These are phyloP conservation scores for Xiphophorus maculatus DNA, from an alignment of 2,113 vertebrate genomes.

Conservation along the genomic window DNA sequence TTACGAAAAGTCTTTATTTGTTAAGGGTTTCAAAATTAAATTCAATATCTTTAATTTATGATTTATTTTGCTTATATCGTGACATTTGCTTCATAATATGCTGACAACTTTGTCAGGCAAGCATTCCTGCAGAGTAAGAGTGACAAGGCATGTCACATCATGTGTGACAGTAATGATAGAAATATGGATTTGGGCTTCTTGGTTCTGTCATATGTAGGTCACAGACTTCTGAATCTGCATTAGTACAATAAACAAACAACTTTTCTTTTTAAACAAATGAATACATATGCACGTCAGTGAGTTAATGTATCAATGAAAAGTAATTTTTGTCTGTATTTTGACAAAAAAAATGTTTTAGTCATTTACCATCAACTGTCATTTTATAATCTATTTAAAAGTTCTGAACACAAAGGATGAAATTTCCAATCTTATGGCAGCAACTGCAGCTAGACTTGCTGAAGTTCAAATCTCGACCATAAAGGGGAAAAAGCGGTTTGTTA, in stretches of 20 bases:
- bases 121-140: constrained; percentile 5
- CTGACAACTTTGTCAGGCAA: constrained; percentile 52
- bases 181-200: constrained; percentile 22
- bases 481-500: background rate
- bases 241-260: background rate
- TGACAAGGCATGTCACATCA: constrained; percentile 46
- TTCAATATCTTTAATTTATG: background rate
- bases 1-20: background rate
- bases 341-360: too few relatives aligned
- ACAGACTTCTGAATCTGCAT: background rate
- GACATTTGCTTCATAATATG: constrained; percentile 1
- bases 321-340: too few relatives aligned
- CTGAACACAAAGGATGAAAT: too few relatives aligned
- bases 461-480: too few relatives aligned
- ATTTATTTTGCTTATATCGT: background rate
- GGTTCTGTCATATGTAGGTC: constrained; percentile 38
- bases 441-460: background rate
- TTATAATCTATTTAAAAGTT: too few relatives aligned
- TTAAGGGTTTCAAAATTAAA: background rate
- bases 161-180: constrained; percentile 31
- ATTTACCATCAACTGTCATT: too few relatives aligned
- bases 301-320: background rate
- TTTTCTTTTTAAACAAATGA: background rate
- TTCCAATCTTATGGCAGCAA: background rate
- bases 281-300: background rate